Evolutionary conservation across 2,797 vertebrate genomes (phyloP), one percentile per base, ranked within the genome.

Genomic region (Decapterus maruadsi): DNA sequence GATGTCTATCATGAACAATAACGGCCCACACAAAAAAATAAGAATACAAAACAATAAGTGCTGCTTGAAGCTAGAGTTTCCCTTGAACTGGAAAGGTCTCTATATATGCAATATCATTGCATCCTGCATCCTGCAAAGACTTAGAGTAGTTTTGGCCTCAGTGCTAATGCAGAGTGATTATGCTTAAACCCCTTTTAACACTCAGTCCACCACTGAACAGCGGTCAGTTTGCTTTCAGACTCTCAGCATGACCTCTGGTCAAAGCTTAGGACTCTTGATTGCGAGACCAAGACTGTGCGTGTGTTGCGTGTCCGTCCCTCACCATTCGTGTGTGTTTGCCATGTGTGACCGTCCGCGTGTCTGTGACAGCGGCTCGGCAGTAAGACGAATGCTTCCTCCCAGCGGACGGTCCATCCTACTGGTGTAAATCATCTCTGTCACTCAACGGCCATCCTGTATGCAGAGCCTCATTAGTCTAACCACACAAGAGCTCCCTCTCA

Each of bases 401-500:
- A 34, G 75, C 26, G 68, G 81, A 89, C 87, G 70, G 85, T 87
- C 84, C 82, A 69, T 90, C 84, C 85, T 89, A 77, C 75, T 61
- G 68, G 78, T 14, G 50, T 89, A 91, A 93, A 92, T 92, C 86
- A 77, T 71, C 72, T 77, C 82, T 91, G 92, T 87, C 89, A 91
- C 76, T 91, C 87, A 90, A 73, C 81, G 78, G 71, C 81, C 66
- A 69, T 84, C 80, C 73, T 81, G 82, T 81, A 84, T 80, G 80
- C 84, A 43, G 78, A 79, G 80, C 75, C 89, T 93, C 90, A 91
- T 94, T 93, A 94, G 86, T 88, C 77, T 76, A 85, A 90, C 89
- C 88, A 86, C 83, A 92, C 81, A 86, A 82, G 64, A 80, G 42
- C 68, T 81, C 78, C 54, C 83, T 83, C 81, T 83, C 62, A 78